Conservation (phyloP, 2,797 vertebrate species). For the Lacerta bilineata region DNA sequence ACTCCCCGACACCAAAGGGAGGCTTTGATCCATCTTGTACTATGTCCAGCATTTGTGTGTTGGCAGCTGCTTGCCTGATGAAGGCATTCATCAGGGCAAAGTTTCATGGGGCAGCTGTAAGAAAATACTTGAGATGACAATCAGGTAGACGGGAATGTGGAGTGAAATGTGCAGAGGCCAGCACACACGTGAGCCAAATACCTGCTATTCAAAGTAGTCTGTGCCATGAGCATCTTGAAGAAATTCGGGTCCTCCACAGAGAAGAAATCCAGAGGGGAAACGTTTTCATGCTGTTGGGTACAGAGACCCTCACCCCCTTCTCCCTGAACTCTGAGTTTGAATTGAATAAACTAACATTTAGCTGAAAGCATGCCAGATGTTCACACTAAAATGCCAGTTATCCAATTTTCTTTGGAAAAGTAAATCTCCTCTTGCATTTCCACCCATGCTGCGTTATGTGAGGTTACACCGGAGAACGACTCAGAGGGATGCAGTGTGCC, state of each 20-base stretch:
- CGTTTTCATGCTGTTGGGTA: constrained; percentile 25
- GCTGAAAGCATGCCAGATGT: constrained; percentile 71
- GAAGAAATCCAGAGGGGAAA: constrained; percentile 32
- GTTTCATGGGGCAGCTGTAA: too few species aligned
- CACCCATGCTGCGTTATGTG: constrained; percentile 74
- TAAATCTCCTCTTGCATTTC: constrained; percentile 63
- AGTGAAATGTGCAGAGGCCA: too few species aligned
- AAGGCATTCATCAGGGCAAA: too few species aligned
- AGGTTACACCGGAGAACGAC: constrained; percentile 34
- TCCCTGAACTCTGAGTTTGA: constrained; percentile 29
- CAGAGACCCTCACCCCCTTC: not conserved
- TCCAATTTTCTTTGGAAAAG: constrained; percentile 71
- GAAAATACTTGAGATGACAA: too few species aligned
- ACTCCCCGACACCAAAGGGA: too few species aligned
- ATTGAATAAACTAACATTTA: constrained; percentile 48
- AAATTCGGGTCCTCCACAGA: not conserved
- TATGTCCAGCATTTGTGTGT: too few species aligned
- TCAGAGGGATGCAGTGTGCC: constrained; percentile 42
- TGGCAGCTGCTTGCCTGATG: too few species aligned
- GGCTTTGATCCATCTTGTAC: too few species aligned
- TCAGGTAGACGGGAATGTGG: too few species aligned
- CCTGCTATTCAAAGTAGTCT: too few species aligned
- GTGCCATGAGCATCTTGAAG: not conserved
- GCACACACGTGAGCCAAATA: too few species aligned
- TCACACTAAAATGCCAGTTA: constrained; percentile 64